Percentiles rank a stretch among this genome's conserved stretches.
Evolutionary conservation across 1,140 invertebrate species (phyloP).

Genomic region (Sweltsa coloradensis): DNA sequence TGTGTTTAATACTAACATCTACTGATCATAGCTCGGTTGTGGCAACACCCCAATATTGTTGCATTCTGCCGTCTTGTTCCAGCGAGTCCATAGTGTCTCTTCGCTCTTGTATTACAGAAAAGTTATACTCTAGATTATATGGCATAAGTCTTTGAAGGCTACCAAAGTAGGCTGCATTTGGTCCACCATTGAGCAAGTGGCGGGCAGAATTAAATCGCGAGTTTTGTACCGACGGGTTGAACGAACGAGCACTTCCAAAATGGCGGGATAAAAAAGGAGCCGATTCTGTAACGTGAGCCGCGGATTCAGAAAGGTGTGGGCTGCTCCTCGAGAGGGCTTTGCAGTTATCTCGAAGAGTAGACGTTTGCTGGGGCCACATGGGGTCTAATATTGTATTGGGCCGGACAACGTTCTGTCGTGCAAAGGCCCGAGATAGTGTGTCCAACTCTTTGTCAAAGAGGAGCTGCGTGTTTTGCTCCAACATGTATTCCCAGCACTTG

Average conservation of each 20-base stretch:
- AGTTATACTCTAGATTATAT: constrained; percentile 73
- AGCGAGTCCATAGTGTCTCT: constrained; percentile 43
- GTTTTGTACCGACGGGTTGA: constrained; percentile 35
- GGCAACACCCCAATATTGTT: constrained; percentile 76
- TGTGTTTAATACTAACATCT: too few species aligned
- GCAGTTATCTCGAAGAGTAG: constrained; percentile 24
- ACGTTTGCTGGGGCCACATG: background rate
- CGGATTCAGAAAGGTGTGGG: constrained; percentile 37
- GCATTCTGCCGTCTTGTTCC: constrained; percentile 66
- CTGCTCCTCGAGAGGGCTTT: constrained; percentile 40
- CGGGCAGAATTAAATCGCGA: background rate
- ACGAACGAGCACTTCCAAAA: constrained; percentile 66
- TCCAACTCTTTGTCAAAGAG: constrained; percentile 79
- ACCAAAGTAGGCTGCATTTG: constrained; percentile 74
- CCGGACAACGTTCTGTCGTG: constrained; percentile 29
- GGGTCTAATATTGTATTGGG: constrained; percentile 1
- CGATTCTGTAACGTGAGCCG: constrained; percentile 30
- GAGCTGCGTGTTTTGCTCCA: constrained; percentile 80
- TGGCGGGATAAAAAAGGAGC: constrained; percentile 53
- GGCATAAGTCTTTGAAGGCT: constrained; percentile 71
- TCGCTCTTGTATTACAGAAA: constrained; percentile 45
- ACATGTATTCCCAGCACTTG: constrained; percentile 86
- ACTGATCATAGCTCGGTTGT: constrained; percentile 54
- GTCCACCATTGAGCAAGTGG: constrained; percentile 40
- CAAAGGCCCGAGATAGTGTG: constrained; percentile 52